Percentiles rank a stretch among this genome's conserved stretches.
These are phyloP conservation scores for Drosophila sordidula DNA, from an alignment of 2,888 invertebrate species.

Conservation along the genomic window DNA sequence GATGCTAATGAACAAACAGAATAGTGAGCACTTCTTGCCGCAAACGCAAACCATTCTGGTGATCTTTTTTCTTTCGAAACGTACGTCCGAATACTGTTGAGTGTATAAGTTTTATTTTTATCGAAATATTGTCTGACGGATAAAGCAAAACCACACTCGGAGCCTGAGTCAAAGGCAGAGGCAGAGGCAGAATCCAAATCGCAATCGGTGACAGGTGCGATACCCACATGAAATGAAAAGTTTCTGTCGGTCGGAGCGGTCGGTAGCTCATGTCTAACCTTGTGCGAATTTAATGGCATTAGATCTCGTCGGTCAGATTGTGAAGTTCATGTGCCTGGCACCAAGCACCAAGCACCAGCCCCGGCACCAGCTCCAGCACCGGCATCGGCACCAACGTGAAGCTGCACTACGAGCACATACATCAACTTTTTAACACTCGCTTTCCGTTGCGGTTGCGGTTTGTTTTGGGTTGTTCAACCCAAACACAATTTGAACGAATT, in stretches of 20 bases:
- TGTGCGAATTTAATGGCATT: conserved; percentile 72
- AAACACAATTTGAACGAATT: conserved; percentile 26
- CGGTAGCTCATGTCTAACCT: conserved; percentile 52
- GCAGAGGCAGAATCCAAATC: conserved; percentile 18
- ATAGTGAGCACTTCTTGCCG: conserved; percentile 39
- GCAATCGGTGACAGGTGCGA: conserved; percentile 24
- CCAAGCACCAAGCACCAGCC: not conserved
- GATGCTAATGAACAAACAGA: conserved; percentile 55
- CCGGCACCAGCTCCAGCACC: conserved; percentile 1
- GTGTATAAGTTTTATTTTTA: not conserved
- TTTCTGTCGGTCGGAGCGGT: conserved; percentile 32
- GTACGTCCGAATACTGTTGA: too few species aligned
- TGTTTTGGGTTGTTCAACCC: conserved; percentile 65
- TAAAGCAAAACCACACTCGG: not conserved
- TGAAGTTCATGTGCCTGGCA: conserved; percentile 57
- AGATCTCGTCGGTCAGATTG: conserved; percentile 59
- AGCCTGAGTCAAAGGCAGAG: conserved; percentile 15
- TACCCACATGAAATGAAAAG: conserved; percentile 59
- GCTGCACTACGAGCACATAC: conserved; percentile 7
- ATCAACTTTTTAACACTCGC: conserved; percentile 49
- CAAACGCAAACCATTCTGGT: conserved; percentile 34
- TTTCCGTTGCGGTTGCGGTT: conserved; percentile 50
- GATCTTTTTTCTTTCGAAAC: not conserved
- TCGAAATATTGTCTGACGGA: not conserved
- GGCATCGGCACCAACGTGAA: not conserved